phyloP scores from a whole-genome alignment of 2,888 invertebrate genomes.

The Acanthosepion pharaonis region DNA sequence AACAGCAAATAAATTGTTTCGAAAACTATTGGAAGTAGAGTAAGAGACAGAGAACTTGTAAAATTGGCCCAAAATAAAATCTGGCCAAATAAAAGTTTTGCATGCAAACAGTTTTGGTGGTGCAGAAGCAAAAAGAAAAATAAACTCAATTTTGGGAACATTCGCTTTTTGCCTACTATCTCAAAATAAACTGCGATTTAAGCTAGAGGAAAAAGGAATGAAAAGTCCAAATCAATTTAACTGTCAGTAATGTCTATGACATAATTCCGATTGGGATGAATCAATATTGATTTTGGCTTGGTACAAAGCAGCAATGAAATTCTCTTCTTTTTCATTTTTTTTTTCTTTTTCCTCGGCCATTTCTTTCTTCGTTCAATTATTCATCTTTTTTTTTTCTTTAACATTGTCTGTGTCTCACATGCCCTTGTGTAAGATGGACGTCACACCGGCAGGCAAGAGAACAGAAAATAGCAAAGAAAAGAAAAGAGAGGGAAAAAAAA shows the following conservation, averaged over 20 bases:
- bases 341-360: not conserved
- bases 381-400: not conserved
- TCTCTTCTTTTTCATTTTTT: not conserved
- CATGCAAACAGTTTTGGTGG: not conserved
- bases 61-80: not conserved
- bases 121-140: not conserved
- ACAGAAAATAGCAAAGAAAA: no score
- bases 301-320: not conserved
- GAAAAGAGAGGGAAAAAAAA: no score
- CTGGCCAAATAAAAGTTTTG: not conserved
- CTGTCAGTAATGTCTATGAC: not conserved
- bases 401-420: not conserved
- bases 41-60: not conserved
- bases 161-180: not conserved
- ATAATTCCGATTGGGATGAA: not conserved
- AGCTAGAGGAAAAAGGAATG: not conserved
- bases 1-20: not conserved
- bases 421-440: no score
- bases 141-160: not conserved
- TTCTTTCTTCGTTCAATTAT: not conserved
- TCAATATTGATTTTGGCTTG: not conserved
- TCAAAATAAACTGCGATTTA: not conserved
- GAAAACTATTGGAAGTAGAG: not conserved
- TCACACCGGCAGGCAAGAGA: no score
- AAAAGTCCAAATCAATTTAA: constrained; percentile 7